Percentiles rank a stretch among this genome's conserved stretches.
Evolutionary conservation across 1,140 invertebrate species (phyloP).

Genomic region (Tribolium madens): DNA sequence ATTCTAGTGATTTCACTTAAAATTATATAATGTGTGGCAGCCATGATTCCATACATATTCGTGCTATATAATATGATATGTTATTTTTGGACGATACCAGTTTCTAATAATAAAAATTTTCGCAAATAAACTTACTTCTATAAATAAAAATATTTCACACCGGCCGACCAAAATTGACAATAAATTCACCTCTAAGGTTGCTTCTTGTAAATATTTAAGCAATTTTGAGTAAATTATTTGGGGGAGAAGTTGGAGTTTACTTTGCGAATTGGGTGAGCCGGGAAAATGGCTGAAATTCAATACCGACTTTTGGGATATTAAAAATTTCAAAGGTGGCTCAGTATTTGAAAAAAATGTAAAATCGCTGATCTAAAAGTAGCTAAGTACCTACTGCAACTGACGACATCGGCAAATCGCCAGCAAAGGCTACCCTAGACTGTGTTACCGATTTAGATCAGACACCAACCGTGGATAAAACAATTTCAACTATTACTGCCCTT

Average conservation of each 20-base stretch:
- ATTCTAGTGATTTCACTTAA: slow-evolving; percentile 5
- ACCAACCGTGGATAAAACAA: slow-evolving; percentile 53
- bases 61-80: slow-evolving; percentile 56
- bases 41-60: slow-evolving; percentile 50
- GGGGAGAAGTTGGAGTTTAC: background rate
- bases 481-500: slow-evolving; percentile 43
- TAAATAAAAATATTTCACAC: slow-evolving; percentile 51
- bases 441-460: slow-evolving; percentile 61
- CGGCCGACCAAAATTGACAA: background rate
- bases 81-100: slow-evolving; percentile 59
- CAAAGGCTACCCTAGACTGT: slow-evolving; percentile 60
- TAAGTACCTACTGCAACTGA: slow-evolving; percentile 56
- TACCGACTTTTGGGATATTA: background rate
- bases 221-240: background rate
- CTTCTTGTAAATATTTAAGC: no score
- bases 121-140: slow-evolving; percentile 56
- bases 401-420: slow-evolving; percentile 63
- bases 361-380: slow-evolving; percentile 58
- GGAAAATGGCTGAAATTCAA: slow-evolving; percentile 7
- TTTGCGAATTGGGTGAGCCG: no score
- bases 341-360: slow-evolving; percentile 54
- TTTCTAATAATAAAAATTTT: slow-evolving; percentile 61
- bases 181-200: background rate
- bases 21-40: slow-evolving; percentile 57
- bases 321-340: slow-evolving; percentile 39